Conservation (phyloP, 2,797 vertebrate genomes). For the Varecia variegata region DNA sequence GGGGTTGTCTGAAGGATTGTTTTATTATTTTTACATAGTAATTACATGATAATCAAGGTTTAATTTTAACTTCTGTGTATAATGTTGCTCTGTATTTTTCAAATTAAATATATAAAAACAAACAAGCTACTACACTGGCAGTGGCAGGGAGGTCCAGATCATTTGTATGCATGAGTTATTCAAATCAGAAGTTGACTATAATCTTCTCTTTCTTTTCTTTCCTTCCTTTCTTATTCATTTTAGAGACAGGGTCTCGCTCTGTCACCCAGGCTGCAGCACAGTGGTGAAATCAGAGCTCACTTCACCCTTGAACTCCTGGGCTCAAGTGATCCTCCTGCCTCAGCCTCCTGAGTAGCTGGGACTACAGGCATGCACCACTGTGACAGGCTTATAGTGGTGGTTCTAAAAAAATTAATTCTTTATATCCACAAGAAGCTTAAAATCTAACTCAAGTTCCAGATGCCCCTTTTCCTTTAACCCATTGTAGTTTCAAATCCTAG, state of each 20-base stretch:
- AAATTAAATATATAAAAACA: not conserved
- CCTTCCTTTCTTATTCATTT: too few relatives aligned
- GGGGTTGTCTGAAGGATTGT: not conserved
- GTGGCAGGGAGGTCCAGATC: not conserved
- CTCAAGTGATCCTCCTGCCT: not conserved
- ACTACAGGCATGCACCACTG: not conserved
- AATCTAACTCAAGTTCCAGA: not conserved
- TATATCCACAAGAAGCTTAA: not conserved
- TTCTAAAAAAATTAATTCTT: not conserved
- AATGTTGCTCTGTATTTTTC: not conserved
- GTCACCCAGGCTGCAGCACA: too few relatives aligned
- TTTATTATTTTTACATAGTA: not conserved
- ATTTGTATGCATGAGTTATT: not conserved
- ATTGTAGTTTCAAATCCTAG: not conserved
- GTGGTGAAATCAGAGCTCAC: not conserved
- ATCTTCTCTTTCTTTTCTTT: not conserved
- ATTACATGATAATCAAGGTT: not conserved
- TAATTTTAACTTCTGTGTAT: not conserved
- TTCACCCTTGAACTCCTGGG: not conserved
- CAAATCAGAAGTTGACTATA: not conserved
- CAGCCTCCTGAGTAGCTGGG: not conserved
- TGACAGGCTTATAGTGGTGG: not conserved
- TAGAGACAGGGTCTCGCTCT: too few relatives aligned
- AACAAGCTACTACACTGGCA: not conserved
- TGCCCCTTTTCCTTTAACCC: not conserved